These are phyloP conservation scores for Erythrocercus mccallii DNA, from an alignment of 2,113 vertebrate genomes.

Conservation along the genomic window DNA sequence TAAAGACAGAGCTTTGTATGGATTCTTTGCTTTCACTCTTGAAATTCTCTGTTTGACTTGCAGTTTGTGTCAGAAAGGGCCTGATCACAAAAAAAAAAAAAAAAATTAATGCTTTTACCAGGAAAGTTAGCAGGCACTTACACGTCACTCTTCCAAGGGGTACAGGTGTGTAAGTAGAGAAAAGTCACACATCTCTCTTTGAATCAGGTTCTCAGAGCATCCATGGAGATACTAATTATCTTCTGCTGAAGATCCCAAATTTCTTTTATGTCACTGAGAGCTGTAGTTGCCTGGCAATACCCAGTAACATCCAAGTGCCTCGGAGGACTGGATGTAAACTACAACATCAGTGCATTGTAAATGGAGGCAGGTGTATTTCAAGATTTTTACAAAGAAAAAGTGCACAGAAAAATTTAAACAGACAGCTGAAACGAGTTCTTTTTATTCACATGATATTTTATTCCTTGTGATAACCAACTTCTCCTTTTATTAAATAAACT, in stretches of 20 bases:
- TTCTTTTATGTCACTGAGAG: slow-evolving; percentile 39
- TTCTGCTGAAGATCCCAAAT: neutral
- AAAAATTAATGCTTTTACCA: slow-evolving; percentile 5
- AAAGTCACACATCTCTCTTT: slow-evolving; percentile 26
- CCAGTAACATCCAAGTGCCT: slow-evolving; percentile 5
- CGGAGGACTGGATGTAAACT: slow-evolving; percentile 9
- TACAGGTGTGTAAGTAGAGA: neutral
- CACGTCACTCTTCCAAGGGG: neutral
- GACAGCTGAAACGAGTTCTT: neutral
- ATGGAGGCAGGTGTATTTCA: neutral
- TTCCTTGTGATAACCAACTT: slow-evolving; percentile 24
- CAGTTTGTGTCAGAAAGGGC: slow-evolving; percentile 21
- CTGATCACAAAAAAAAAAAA: slow-evolving; percentile 28
- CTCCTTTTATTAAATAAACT: neutral
- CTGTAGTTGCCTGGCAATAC: slow-evolving; percentile 44
- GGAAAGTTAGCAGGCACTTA: slow-evolving; percentile 28
- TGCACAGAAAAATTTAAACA: neutral
- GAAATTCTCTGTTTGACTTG: slow-evolving; percentile 17
- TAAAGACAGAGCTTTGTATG: slow-evolving; percentile 34
- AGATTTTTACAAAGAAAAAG: neutral
- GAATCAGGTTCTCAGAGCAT: slow-evolving; percentile 21
- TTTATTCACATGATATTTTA: slow-evolving; percentile 37
- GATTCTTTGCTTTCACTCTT: slow-evolving; percentile 7
- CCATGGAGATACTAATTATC: slow-evolving; percentile 43
- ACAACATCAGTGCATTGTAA: neutral